A percentile compares a stretch with the other conserved stretches of the same genome.
Conservation (phyloP, 2,113 vertebrate species). For the Toxotes chatareus region DNA sequence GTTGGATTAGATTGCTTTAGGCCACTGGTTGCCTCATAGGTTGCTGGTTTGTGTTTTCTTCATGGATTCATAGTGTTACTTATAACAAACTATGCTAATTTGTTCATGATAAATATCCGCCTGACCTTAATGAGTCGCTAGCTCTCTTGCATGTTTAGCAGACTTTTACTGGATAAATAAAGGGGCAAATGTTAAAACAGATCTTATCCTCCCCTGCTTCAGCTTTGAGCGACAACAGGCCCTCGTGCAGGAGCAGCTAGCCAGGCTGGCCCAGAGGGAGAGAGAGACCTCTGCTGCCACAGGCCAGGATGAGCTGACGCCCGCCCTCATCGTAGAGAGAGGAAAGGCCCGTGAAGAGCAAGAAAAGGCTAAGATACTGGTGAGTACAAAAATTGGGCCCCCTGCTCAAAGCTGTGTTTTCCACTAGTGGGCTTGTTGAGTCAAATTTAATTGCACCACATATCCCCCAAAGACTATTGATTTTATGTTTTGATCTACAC, state of each 20-base stretch:
- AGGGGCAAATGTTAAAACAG: slow-evolving; percentile 20
- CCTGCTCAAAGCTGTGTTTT: background rate
- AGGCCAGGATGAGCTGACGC: slow-evolving; percentile 71
- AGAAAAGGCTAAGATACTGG: slow-evolving; percentile 83
- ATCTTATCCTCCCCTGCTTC: slow-evolving; percentile 12
- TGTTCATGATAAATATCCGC: background rate
- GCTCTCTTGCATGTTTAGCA: background rate
- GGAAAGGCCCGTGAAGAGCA: slow-evolving; percentile 77
- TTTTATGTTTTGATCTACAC: background rate
- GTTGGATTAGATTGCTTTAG: background rate
- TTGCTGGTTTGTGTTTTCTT: background rate
- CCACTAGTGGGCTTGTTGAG: background rate
- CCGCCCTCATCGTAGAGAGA: slow-evolving; percentile 75
- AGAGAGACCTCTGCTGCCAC: slow-evolving; percentile 49
- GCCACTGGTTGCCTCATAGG: background rate
- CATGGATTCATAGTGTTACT: background rate
- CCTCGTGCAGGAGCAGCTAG: slow-evolving; percentile 87
- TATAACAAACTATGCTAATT: background rate
- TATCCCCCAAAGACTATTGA: background rate
- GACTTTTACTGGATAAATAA: background rate
- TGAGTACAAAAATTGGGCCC: slow-evolving; percentile 78
- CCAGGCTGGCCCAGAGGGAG: slow-evolving; percentile 85
- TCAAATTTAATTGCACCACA: background rate
- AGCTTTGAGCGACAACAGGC: slow-evolving; percentile 90
- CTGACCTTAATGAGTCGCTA: background rate